Conservation (phyloP, 23 tunicate genomes). For the Diplosoma virens region DNA sequence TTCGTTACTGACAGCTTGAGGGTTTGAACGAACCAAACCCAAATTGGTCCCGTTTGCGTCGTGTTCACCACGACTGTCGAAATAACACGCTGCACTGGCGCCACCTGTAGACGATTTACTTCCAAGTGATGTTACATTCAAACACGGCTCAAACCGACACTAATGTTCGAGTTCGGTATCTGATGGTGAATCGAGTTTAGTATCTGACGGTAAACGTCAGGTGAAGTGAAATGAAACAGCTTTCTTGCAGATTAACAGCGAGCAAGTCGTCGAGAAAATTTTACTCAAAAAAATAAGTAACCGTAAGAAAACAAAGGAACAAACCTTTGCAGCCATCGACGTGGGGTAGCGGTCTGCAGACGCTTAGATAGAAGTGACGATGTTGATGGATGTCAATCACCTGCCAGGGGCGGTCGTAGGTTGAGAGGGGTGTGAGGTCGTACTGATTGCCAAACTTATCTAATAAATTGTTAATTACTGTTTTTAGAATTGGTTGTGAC, state of each 20-base stretch:
- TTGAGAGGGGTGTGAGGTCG: conserved; percentile 52
- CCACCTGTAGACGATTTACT: conserved; percentile 15
- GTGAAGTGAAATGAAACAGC: not conserved
- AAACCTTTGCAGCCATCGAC: conserved; percentile 44
- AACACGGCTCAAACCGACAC: too few species aligned
- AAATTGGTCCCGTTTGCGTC: conserved; percentile 28
- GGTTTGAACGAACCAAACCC: conserved; percentile 63
- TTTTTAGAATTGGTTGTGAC: not conserved
- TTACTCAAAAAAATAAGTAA: too few species aligned
- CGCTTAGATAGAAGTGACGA: conserved; percentile 40
- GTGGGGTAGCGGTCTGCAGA: conserved; percentile 48
- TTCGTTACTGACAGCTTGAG: conserved; percentile 27
- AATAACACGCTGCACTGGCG: conserved; percentile 29
- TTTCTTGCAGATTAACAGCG: not conserved
- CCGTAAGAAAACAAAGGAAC: too few species aligned
- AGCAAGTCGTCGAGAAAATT: too few species aligned
- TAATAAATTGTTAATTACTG: not conserved
- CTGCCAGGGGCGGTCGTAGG: conserved; percentile 32
- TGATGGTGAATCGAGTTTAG: not conserved
- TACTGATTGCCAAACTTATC: conserved; percentile 64
- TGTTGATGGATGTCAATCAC: not conserved
- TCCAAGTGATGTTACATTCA: too few species aligned
- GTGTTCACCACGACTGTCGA: not conserved
- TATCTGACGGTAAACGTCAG: not conserved
- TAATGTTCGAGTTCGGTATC: too few species aligned